A percentile compares a stretch with the other conserved stretches of the same genome.
These are phyloP conservation scores for Megalurothrips usitatus DNA, from an alignment of 2,888 invertebrate species.

Conservation along the genomic window DNA sequence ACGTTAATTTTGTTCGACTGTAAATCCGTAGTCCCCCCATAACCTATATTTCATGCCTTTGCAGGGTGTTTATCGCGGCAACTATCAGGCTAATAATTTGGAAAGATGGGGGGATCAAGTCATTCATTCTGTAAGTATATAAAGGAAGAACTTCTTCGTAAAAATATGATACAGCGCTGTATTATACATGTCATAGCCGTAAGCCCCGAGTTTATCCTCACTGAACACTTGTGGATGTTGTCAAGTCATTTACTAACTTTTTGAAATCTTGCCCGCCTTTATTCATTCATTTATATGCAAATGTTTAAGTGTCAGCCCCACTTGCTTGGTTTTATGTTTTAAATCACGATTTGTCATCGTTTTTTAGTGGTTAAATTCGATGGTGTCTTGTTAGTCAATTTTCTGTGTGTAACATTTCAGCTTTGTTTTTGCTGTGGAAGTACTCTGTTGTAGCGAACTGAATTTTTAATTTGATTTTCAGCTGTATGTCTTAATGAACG, in stretches of 20 bases:
- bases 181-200: not conserved
- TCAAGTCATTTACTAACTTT: slow-evolving; percentile 2
- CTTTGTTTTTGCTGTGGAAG: slow-evolving; percentile 17
- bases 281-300: no score
- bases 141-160: not conserved
- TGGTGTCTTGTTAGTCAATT: slow-evolving; percentile 29
- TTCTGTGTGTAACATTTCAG: slow-evolving; percentile 19
- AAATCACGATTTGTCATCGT: not conserved
- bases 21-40: not conserved
- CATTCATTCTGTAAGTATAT: slow-evolving; percentile 58
- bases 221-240: slow-evolving; percentile 25
- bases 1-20: not conserved
- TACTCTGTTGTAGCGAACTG: slow-evolving; percentile 27
- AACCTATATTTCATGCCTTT: slow-evolving; percentile 34
- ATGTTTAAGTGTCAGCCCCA: not conserved
- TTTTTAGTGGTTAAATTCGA: not conserved
- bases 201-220: slow-evolving; percentile 31
- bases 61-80: slow-evolving; percentile 50
- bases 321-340: not conserved
- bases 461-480: slow-evolving; percentile 43
- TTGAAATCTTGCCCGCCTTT: not conserved
- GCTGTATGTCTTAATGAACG: slow-evolving; percentile 62
- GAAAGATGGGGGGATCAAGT: slow-evolving; percentile 73
- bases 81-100: slow-evolving; percentile 62
- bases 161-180: not conserved